These are phyloP conservation scores for Catocala nupta DNA, from an alignment of 2,888 invertebrate genomes.

Conservation along the genomic window DNA sequence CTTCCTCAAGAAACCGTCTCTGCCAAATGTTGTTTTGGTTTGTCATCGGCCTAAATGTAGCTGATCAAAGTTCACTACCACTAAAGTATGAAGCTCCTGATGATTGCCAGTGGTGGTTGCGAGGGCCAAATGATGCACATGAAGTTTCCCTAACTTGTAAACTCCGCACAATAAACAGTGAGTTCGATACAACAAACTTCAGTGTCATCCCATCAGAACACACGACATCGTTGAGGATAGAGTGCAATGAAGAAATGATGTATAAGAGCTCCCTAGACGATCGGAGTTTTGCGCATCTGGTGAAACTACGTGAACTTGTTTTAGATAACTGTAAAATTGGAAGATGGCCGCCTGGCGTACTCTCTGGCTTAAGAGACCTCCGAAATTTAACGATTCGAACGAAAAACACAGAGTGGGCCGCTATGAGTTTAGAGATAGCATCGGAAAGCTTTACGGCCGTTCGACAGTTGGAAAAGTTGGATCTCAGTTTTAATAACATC, in stretches of 20 bases:
- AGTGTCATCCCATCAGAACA: constrained; percentile 95
- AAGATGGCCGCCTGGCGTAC: constrained; percentile 92
- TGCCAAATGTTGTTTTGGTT: constrained; percentile 80
- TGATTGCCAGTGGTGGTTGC: constrained; percentile 93
- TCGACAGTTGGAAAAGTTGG: constrained; percentile 93
- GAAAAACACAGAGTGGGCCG: constrained; percentile 94
- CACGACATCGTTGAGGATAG: constrained; percentile 92
- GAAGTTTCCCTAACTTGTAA: constrained; percentile 93
- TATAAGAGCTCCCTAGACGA: constrained; percentile 93
- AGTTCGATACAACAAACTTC: constrained; percentile 95
- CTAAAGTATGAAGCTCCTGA: constrained; percentile 93
- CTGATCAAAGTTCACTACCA: constrained; percentile 82
- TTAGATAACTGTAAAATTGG: constrained; percentile 95
- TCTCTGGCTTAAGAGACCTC: constrained; percentile 93
- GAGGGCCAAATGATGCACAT: constrained; percentile 88
- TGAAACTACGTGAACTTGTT: constrained; percentile 92
- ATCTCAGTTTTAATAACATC: constrained; percentile 95
- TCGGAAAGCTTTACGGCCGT: constrained; percentile 92
- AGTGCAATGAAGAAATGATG: constrained; percentile 93
- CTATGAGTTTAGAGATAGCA: constrained; percentile 94
- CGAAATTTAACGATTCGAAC: constrained; percentile 95
- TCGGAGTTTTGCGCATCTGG: constrained; percentile 93
- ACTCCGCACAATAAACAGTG: constrained; percentile 94
- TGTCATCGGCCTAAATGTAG: constrained; percentile 77
- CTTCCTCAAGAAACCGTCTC: constrained; percentile 70